A percentile compares a stretch with the other conserved stretches of the same genome.
Conservation (phyloP, 2,888 invertebrate genomes). For the Campoletis raptor region DNA sequence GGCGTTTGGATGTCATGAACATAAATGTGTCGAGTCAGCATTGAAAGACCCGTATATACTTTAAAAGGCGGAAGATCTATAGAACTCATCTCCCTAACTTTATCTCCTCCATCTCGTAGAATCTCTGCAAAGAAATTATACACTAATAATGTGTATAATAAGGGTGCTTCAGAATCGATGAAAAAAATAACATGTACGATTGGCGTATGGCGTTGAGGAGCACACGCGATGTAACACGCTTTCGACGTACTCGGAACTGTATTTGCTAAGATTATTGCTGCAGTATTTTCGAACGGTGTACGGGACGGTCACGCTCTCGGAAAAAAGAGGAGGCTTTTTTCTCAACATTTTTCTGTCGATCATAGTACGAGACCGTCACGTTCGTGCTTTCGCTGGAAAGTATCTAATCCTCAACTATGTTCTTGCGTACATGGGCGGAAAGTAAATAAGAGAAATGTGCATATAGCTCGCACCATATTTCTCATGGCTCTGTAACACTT, state of each 20-base stretch:
- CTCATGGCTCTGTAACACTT: background rate
- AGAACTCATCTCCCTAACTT: slow-evolving; percentile 15
- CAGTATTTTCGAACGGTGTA: slow-evolving; percentile 39
- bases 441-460: slow-evolving; percentile 65
- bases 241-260: slow-evolving; percentile 17
- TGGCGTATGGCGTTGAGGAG: slow-evolving; percentile 40
- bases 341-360: slow-evolving; percentile 63
- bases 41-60: background rate
- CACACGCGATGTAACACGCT: slow-evolving; percentile 58
- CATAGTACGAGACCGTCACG: slow-evolving; percentile 69
- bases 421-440: slow-evolving; percentile 47
- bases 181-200: slow-evolving; percentile 35
- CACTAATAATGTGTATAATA: slow-evolving; percentile 25
- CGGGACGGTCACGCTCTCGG: slow-evolving; percentile 69
- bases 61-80: background rate
- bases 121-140: slow-evolving; percentile 11
- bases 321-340: slow-evolving; percentile 52
- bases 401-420: slow-evolving; percentile 54
- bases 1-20: background rate
- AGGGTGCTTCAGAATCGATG: slow-evolving; percentile 25
- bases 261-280: slow-evolving; percentile 9
- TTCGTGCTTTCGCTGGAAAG: slow-evolving; percentile 70
- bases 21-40: background rate
- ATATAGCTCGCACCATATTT: slow-evolving; percentile 17
- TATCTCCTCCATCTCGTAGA: slow-evolving; percentile 32